Conservation (phyloP, 1,140 invertebrate genomes). For the Galendromus occidentalis region DNA sequence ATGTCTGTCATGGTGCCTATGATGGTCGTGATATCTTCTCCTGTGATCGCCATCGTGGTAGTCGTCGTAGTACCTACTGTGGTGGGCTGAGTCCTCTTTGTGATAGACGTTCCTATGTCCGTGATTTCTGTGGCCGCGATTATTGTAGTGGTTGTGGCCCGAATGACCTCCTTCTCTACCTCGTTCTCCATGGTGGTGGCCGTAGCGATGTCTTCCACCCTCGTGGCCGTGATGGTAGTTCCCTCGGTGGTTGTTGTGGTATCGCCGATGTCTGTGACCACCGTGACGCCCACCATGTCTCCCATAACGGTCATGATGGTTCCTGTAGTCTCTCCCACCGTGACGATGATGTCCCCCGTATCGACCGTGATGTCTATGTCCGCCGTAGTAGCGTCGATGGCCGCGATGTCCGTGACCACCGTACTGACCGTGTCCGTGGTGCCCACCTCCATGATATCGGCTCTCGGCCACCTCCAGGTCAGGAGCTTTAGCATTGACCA, state of each 20-base stretch:
- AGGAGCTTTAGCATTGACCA: no score
- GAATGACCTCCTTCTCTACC: conserved; percentile 15
- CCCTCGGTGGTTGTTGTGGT: conserved; percentile 16
- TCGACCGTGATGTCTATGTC: background rate
- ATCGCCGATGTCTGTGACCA: conserved; percentile 15
- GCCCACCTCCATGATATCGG: background rate
- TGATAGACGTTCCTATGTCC: conserved; percentile 21
- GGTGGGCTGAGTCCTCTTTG: conserved; percentile 19
- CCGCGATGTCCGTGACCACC: background rate
- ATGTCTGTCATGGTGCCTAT: conserved; percentile 11
- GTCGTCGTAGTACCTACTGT: conserved; percentile 19
- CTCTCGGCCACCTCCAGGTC: background rate
- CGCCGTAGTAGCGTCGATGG: background rate
- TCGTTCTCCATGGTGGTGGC: conserved; percentile 15
- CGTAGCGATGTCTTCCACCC: conserved; percentile 15
- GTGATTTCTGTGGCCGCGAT: conserved; percentile 12
- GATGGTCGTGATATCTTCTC: conserved; percentile 18
- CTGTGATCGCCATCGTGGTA: conserved; percentile 12
- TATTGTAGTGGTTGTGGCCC: conserved; percentile 18
- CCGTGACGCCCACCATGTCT: conserved; percentile 15
- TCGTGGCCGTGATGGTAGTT: conserved; percentile 16
- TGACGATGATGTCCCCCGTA: background rate
- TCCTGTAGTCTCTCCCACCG: background rate
- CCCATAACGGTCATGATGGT: background rate
- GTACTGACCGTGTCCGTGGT: conserved; percentile 1